Evolutionary conservation across 2,797 vertebrate genomes (phyloP), one percentile per base, ranked within the genome.

Genomic region (Serranus cabrilla): DNA sequence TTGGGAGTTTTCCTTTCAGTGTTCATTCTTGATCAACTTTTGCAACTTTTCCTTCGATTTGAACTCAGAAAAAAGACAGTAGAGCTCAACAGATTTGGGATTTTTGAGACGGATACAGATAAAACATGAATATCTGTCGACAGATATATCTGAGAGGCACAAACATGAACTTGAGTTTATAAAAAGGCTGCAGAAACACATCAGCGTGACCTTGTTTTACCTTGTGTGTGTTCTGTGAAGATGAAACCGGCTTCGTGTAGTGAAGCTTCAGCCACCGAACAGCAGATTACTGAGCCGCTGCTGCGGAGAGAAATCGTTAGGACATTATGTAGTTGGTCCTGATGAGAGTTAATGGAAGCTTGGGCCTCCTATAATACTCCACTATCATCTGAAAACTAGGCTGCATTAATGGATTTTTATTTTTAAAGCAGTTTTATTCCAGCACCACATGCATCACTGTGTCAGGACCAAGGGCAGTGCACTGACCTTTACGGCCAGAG

Each of bases 391-490:
- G 63, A 69, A 83, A 88, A 82, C 63, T 59, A 76, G 81, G 76
- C 67, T 79, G 31, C 85, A 87, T 87, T 88, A 81, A 89, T 88
- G 86, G 91, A 90, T 91, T 88, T 87, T 75, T 71, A 70, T 83
- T 84, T 79, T 69, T 11, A 75, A 85, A 74, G 50, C 54, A 2
- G 62, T 80, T 91, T 83, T 71, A 74, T 75, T 66, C 73, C 66
- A 52, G 45, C 27, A 10, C 20, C 62, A 20, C 31, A 65, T 43
- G 51, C 80, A 46, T 70, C 78, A 47, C 58, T 71, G 77, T 66
- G 82, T 76, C 74, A 49, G 54, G 52, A 84, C 70, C 82, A 84
- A 87, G 89, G 86, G 82, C 89, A 71, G 62, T n/a, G 86, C 87
- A 1, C 0, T 88, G 90, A 88, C 91, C 91, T 91, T 87, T 84